Conservation (phyloP, 2,797 vertebrate genomes). For the Bovichtus variegatus region DNA sequence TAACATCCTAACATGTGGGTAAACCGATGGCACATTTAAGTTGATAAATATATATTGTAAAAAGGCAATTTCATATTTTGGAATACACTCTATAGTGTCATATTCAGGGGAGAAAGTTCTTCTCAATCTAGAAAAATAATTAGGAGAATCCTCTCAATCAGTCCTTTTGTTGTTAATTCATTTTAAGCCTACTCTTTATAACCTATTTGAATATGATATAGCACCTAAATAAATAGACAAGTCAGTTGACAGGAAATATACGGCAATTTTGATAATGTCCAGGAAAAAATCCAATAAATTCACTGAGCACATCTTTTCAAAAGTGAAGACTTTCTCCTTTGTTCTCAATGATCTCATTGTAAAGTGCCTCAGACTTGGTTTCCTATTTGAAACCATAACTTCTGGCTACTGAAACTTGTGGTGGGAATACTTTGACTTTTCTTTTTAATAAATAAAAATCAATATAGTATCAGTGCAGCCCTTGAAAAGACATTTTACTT, state of each 20-base stretch:
- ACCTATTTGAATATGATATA: not conserved
- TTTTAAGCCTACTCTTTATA: not conserved
- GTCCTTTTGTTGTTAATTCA: not conserved
- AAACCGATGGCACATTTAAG: not conserved
- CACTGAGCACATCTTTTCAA: no score
- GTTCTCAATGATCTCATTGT: not conserved
- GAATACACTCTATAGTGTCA: not conserved
- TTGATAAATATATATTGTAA: not conserved
- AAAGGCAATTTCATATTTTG: not conserved
- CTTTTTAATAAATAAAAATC: not conserved
- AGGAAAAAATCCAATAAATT: not conserved
- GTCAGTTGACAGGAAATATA: not conserved
- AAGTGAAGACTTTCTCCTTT: not conserved
- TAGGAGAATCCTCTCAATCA: not conserved
- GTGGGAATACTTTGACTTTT: not conserved
- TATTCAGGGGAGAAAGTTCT: not conserved
- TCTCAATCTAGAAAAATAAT: not conserved
- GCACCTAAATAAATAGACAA: slow-evolving; percentile 1
- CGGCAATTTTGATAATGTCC: not conserved
- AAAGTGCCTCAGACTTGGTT: no score
- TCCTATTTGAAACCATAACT: not conserved
- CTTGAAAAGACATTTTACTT: not conserved
- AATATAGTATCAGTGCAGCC: not conserved
- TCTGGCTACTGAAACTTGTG: not conserved
- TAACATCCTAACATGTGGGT: not conserved